Base-by-base conservation (phyloP, 2,888 invertebrate genomes). In the Habroteleia sp. region DNA sequence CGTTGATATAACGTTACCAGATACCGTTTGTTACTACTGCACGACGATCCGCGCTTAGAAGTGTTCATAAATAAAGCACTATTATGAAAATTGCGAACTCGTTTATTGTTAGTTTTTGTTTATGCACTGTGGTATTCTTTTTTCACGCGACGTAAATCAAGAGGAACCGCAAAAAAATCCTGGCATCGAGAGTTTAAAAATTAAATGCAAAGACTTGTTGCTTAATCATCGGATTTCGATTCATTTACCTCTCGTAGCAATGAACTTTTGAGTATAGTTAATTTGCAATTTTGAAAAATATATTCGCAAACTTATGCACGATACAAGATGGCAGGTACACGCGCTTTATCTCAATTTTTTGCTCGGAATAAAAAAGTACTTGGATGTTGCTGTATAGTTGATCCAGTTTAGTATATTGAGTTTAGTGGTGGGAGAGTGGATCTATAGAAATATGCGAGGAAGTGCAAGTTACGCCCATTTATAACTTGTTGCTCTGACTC, bases 1-100 rank as follows among this genome's bases (percentile, higher is more conserved):
- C 68, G 68, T 56, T 48, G 68, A 74, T 74, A 74, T 48, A 69
- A 68, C 62, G 54, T 62, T 66, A 33, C 33, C 10, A 39, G 58
- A 41, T 66, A 60, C 66, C 66, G 73, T 66, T 74, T 60, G 58
- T 62, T 52, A 58, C 50, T 41, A 58, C 16, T 65, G 58, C 31
- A 58, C 39, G 44, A 41, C 42, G 52, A 66, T 66, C 35, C 10
- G 39, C 39, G 41, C 52, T 74, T 60, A 33, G 35, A 54, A 54
- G 46, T 44, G 44, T 54, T 66, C 31, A 48, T 48, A 44, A 73
- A 73, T 73, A 72, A 72, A 50, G 35, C 62, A 35, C 65, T 6
- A 48, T 56, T 46, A 62, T 39, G 56, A 54, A 46, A 56, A 54
- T 72, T 72, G 20, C 46, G 6, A 54, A 52, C 35, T 71, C 8